Percentiles rank a stretch among this genome's conserved stretches.
phyloP scores from a whole-genome alignment of 2,888 invertebrate species.

The Ganaspis brasiliensis region DNA sequence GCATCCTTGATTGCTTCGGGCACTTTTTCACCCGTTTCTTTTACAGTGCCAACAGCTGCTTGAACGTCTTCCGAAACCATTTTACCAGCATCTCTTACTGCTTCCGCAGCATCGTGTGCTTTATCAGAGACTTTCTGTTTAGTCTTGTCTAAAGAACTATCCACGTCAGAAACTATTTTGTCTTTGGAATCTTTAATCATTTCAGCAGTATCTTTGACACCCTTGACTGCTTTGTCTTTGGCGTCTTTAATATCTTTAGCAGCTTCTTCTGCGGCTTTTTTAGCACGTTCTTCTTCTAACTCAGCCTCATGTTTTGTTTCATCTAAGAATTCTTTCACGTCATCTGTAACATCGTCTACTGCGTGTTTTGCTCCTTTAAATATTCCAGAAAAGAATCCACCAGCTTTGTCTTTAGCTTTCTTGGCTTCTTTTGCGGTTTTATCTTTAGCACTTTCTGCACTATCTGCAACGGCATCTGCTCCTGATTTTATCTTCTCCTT shows the following conservation, averaged over 20 bases:
- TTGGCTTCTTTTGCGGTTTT: conserved; percentile 38
- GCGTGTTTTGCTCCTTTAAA: conserved; percentile 63
- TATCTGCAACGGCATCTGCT: conserved; percentile 48
- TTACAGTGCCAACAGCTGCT: conserved; percentile 39
- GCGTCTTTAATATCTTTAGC: conserved; percentile 51
- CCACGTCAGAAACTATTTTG: neutral
- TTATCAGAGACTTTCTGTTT: conserved; percentile 58
- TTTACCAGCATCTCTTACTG: conserved; percentile 62
- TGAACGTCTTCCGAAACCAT: conserved; percentile 39
- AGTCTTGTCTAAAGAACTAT: conserved; percentile 48
- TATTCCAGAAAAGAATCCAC: conserved; percentile 63
- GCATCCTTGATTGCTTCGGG: conserved; percentile 52
- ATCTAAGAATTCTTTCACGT: conserved; percentile 70
- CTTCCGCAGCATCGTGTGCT: conserved; percentile 65
- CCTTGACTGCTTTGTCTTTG: conserved; percentile 50
- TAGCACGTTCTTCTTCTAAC: conserved; percentile 57
- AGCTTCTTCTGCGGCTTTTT: conserved; percentile 55
- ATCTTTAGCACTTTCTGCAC: neutral
- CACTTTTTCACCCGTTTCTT: neutral
- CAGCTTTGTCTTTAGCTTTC: conserved; percentile 49
- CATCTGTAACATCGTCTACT: conserved; percentile 63
- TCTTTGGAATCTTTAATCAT: conserved; percentile 47
- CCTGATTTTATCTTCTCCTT: conserved; percentile 45
- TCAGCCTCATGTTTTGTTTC: conserved; percentile 68
- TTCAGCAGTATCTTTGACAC: conserved; percentile 51